phyloP scores from a whole-genome alignment of 1,140 invertebrate genomes.

The Drosophila arawakana region DNA sequence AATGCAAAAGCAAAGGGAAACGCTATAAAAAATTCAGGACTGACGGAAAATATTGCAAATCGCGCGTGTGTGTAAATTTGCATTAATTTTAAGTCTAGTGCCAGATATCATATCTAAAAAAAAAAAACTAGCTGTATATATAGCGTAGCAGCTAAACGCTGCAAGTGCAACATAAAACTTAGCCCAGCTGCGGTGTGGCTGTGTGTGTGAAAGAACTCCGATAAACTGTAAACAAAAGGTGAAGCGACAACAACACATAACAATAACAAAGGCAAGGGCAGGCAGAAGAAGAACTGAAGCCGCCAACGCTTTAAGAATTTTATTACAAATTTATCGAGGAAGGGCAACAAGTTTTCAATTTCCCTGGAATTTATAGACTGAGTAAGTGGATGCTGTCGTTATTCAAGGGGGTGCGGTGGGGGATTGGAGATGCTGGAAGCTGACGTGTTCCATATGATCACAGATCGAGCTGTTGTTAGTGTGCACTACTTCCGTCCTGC shows the following conservation, averaged over 20 bases:
- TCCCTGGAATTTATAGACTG: conserved; percentile 30
- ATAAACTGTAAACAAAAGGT: conserved; percentile 49
- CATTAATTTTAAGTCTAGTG: conserved; percentile 17
- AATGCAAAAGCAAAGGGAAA: conserved; percentile 22
- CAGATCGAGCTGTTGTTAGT: not conserved
- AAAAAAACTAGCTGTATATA: conserved; percentile 3
- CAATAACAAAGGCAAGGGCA: conserved; percentile 26
- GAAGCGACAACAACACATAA: conserved; percentile 17
- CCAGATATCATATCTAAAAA: conserved; percentile 1
- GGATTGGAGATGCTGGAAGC: conserved; percentile 2
- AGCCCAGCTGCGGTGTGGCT: not conserved
- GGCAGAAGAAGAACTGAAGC: conserved; percentile 5
- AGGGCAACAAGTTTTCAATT: conserved; percentile 71
- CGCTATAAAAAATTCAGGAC: conserved; percentile 24
- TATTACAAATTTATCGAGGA: not conserved
- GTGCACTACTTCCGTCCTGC: conserved; percentile 57
- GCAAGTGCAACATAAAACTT: conserved; percentile 8
- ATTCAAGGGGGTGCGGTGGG: not conserved
- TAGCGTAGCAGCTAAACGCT: not conserved
- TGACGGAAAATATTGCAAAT: conserved; percentile 12
- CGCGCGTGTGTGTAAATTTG: conserved; percentile 3
- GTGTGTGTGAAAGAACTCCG: conserved; percentile 14
- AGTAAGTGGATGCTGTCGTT: conserved; percentile 39
- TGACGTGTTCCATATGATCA: conserved; percentile 62
- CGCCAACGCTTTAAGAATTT: conserved; percentile 26